A percentile compares a stretch with the other conserved stretches of the same genome.
phyloP scores from a whole-genome alignment of 2,888 invertebrate species.

The Rhingia rostrata region DNA sequence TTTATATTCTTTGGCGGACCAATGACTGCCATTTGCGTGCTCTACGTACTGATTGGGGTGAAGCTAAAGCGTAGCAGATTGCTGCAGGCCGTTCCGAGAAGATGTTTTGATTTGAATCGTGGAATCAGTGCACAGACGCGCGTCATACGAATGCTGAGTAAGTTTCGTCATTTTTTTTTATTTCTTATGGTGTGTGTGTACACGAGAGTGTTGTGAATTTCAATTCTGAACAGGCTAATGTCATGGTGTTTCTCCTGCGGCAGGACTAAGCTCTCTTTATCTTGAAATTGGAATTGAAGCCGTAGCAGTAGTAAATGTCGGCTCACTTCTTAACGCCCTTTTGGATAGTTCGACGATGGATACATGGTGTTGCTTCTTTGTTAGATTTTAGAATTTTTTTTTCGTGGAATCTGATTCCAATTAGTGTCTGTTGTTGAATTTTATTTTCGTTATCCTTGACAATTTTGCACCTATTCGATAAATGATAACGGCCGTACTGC shows the following conservation, averaged over 20 bases:
- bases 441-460: too few species aligned
- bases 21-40: conserved; percentile 92
- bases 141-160: conserved; percentile 92
- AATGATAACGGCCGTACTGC: too few species aligned
- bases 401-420: too few species aligned
- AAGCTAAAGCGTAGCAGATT: conserved; percentile 87
- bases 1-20: conserved; percentile 93
- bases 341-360: too few species aligned
- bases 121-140: conserved; percentile 86
- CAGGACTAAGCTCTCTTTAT: too few species aligned
- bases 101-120: conserved; percentile 82
- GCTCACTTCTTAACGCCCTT: too few species aligned
- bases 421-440: too few species aligned
- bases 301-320: too few species aligned
- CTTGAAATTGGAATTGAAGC: too few species aligned
- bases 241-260: neutral
- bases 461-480: too few species aligned
- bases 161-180: conserved; percentile 81
- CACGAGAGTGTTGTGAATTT: conserved; percentile 8
- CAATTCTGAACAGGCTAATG: neutral
- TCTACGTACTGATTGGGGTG: conserved; percentile 90
- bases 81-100: conserved; percentile 85
- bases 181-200: neutral
- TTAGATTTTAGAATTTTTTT: too few species aligned
- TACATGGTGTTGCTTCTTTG: too few species aligned